These are phyloP conservation scores for Andrena fulva DNA, from an alignment of 2,888 invertebrate genomes.

Conservation along the genomic window DNA sequence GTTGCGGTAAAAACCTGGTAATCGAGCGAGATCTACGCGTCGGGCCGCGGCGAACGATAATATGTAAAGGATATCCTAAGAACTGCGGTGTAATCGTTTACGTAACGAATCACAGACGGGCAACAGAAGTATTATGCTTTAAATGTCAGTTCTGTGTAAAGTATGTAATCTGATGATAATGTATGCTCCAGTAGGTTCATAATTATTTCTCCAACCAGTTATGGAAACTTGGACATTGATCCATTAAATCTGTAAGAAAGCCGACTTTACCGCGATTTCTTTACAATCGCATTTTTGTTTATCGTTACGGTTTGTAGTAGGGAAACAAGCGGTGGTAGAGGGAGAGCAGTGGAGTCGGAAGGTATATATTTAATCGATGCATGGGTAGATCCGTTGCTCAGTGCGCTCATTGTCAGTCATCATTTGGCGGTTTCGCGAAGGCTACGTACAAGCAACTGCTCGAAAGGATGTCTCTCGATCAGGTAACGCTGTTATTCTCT, in stretches of 20 bases:
- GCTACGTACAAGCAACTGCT: not conserved
- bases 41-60: no score
- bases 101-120: no score
- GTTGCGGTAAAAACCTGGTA: no score
- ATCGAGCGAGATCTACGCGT: no score
- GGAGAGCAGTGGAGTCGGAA: constrained; percentile 3
- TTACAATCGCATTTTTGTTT: not conserved
- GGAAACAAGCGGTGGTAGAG: not conserved
- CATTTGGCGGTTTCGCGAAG: constrained; percentile 17
- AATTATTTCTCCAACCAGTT: no score
- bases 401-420: constrained; percentile 9
- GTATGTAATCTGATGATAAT: no score
- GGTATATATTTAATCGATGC: constrained; percentile 31
- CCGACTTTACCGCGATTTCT: not conserved
- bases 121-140: no score
- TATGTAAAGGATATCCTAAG: no score
- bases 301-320: not conserved
- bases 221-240: not conserved
- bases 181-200: no score
- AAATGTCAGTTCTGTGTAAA: no score
- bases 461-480: constrained; percentile 85
- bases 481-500: constrained; percentile 81
- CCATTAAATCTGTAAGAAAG: no score
- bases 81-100: no score
- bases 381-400: constrained; percentile 2